phyloP scores from a whole-genome alignment of 2,888 invertebrate genomes.

The Dolomedes plantarius region DNA sequence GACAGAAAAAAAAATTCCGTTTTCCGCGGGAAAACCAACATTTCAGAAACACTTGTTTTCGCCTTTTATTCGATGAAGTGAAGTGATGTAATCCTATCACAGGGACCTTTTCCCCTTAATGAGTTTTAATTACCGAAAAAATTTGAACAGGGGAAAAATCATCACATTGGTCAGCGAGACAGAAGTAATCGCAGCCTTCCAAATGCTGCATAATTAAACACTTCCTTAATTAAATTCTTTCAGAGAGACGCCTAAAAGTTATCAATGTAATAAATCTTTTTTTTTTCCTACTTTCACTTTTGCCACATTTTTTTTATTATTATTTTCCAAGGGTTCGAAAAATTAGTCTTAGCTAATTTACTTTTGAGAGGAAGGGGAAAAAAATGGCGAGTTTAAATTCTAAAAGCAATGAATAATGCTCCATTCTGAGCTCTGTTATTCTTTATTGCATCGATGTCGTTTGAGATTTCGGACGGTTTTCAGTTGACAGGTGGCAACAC shows the following conservation, averaged over 20 bases:
- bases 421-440: not conserved
- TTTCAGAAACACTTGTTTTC: not conserved
- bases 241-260: constrained; percentile 59
- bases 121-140: constrained; percentile 67
- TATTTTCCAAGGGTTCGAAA: constrained; percentile 29
- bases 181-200: constrained; percentile 58
- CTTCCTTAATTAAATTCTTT: constrained; percentile 71
- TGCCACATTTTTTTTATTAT: constrained; percentile 15
- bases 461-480: not conserved
- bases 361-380: constrained; percentile 28
- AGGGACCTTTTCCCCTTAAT: constrained; percentile 40
- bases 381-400: not conserved
- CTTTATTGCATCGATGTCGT: constrained; percentile 3
- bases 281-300: not conserved
- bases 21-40: too few species aligned
- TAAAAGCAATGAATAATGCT: not conserved
- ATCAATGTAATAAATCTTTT: constrained; percentile 70
- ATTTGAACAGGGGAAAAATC: constrained; percentile 48
- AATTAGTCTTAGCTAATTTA: constrained; percentile 67
- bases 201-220: constrained; percentile 65
- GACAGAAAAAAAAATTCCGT: too few species aligned
- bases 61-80: not conserved
- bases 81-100: constrained; percentile 41
- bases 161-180: constrained; percentile 54
- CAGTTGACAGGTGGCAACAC: constrained; percentile 10